Evolutionary conservation across 2,113 vertebrate species (phyloP).

Genomic region (Grus americana): DNA sequence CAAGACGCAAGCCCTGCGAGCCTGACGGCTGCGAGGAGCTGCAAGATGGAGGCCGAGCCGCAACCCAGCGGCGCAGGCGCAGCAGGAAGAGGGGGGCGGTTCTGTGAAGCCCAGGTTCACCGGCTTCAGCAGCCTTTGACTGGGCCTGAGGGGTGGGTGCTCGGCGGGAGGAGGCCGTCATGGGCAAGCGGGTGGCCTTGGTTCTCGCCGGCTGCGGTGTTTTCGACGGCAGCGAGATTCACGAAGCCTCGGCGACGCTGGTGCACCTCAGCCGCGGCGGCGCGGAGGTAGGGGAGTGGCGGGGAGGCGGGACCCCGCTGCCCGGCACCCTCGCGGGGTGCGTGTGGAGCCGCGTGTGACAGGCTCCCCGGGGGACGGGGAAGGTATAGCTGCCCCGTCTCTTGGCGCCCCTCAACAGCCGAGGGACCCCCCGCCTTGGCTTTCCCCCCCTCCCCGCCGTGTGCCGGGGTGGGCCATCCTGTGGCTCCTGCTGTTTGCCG

Average conservation of each 20-base stretch:
- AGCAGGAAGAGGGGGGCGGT: accelerated
- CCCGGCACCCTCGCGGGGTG: background rate
- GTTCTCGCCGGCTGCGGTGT: slow-evolving; percentile 81
- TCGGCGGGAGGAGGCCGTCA: background rate
- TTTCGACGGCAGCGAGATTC: slow-evolving; percentile 78
- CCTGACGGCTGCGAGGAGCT: too few species aligned
- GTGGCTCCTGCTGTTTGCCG: background rate
- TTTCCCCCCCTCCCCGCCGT: too few species aligned
- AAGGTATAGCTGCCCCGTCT: accelerated
- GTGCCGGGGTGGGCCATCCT: accelerated
- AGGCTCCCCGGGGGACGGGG: too few species aligned
- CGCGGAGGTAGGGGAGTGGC: slow-evolving; percentile 62
- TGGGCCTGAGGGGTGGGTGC: background rate
- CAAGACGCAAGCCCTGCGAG: accelerated
- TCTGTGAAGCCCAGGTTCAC: accelerated
- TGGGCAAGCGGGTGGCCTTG: slow-evolving; percentile 76
- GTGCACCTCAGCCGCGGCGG: slow-evolving; percentile 78
- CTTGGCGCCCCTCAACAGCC: background rate
- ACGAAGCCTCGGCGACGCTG: slow-evolving; percentile 75
- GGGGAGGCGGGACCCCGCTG: background rate
- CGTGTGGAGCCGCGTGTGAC: background rate
- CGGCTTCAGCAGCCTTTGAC: accelerated
- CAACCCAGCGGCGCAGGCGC: background rate
- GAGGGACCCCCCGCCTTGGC: too few species aligned
- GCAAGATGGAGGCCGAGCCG: background rate